A percentile compares a stretch with the other conserved stretches of the same genome.
These are phyloP conservation scores for Micrasema longulum DNA, from an alignment of 1,140 invertebrate genomes.

Conservation along the genomic window DNA sequence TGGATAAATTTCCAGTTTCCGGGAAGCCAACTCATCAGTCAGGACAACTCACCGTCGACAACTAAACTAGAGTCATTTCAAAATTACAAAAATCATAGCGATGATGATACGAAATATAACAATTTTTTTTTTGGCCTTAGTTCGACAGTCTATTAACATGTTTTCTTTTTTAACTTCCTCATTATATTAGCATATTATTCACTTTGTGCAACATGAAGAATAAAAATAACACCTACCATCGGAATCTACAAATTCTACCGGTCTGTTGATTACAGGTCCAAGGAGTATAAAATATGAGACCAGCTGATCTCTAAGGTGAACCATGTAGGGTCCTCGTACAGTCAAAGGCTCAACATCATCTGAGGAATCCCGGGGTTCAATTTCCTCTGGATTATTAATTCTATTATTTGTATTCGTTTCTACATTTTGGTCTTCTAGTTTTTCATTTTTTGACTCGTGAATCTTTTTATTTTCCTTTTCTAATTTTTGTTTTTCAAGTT, in stretches of 20 bases:
- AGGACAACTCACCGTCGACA: too few species aligned
- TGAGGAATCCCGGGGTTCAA: not conserved
- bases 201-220: too few species aligned
- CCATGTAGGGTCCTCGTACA: constrained; percentile 88
- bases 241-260: constrained; percentile 63
- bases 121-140: too few species aligned
- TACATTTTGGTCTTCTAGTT: not conserved
- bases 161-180: too few species aligned
- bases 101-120: too few species aligned
- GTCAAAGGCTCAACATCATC: constrained; percentile 72
- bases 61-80: too few species aligned
- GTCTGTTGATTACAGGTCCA: constrained; percentile 65
- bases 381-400: constrained; percentile 5
- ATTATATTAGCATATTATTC: too few species aligned
- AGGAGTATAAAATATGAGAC: constrained; percentile 90
- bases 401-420: not conserved
- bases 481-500: constrained; percentile 10
- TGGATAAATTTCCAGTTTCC: too few species aligned
- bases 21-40: too few species aligned
- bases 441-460: constrained; percentile 1
- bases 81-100: too few species aligned
- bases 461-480: constrained; percentile 1
- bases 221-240: constrained; percentile 72
- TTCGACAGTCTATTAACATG: too few species aligned
- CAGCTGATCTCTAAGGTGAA: constrained; percentile 81